Base-by-base conservation (phyloP, 2,888 invertebrate species). In the Drosophila gaucha region DNA sequence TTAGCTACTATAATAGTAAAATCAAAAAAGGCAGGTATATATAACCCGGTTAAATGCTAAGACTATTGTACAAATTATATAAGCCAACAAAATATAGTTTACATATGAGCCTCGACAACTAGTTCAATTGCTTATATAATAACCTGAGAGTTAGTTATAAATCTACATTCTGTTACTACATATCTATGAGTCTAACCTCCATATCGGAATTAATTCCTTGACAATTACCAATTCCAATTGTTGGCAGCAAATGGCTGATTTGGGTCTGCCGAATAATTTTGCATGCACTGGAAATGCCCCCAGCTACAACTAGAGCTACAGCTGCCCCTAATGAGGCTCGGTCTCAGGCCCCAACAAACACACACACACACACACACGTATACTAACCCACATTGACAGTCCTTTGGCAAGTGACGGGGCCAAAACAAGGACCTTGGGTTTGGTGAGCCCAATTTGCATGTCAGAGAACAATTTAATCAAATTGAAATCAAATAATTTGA, bases 401-500 rank as follows among this genome's bases (percentile, higher is more conserved):
- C 9, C 35, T 56, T 12, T 6, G 10, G 33, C 20, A 31, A 10
- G 28, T 30, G 36, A 3, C 33, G 9, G 20, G 30, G 28, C 10
- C 12, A 12, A 12, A n/a, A 31, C 20, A 33, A 43, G 55, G 39
- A 36, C 24, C 39, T 47, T 33, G 54, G 60, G 64, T 20, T 58
- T 38, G 60, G 63, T 67, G 76, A 74, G 78, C 76, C 74, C 75
- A 76, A 78, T 86, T 90, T 88, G 89, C 89, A 90, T 89, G 89
- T 89, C 90, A 84, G 82, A 80, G 78, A 80, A 68, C 82, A 78
- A 88, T 89, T 89, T 77, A 84, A 85, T 85, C 87, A 86, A 88
- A 88, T 86, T 80, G 82, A 80, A 88, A 84, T 84, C 88, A 88
- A 88, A 86, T 86, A 78, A 88, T 80, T 88, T 85, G 88, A 86